Base-by-base conservation (phyloP, 1,140 invertebrate genomes). In the Drosophila bocqueti region DNA sequence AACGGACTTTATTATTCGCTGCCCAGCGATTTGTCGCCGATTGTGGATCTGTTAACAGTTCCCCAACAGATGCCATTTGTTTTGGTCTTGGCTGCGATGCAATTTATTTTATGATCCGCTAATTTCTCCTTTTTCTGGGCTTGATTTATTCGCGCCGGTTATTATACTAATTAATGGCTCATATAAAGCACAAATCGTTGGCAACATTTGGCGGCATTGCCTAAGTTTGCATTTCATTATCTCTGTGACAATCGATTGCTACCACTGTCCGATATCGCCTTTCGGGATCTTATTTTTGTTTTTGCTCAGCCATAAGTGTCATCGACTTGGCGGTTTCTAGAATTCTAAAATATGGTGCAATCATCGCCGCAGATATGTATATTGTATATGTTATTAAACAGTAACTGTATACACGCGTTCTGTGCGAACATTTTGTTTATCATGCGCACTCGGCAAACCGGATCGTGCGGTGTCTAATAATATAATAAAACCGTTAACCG, bases 41-140 rank as follows among this genome's bases (percentile, higher is more conserved):
- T 59, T 55, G 47, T 36, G 49, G 62, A 52, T 61, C 18, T 47
- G 26, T 38, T 52, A 21, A 61, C n/a, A n/a, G n/a, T 40, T 66
- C 42, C 45, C 59, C 45, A 45, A 63, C 38, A 40, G 9, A 61
- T 47, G 54, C 65, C 52, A 65, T 75, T 83, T 74, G 26, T 40
- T 79, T 42, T 11, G 34, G 31, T 16, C 36, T 52, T 26, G 13
- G 34, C 36, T 24, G 46, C 43, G 43, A 9, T 47, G 52, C 45
- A 62, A 29, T 61, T 59, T 46, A 49, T 52, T 89, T 87, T 87
- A 83, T 83, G 47, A 67, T 18, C 71, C 68, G 76, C 71, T 87
- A 86, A 87, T 87, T 76, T 79, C 50, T 68, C 40, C 50, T 52
- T 64, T 52, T 49, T 43, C 58, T 72, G 54, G 24, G 42, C 50